Evolutionary conservation across 2,888 invertebrate species (phyloP).

Genomic region (Neoscelio sp.): DNA sequence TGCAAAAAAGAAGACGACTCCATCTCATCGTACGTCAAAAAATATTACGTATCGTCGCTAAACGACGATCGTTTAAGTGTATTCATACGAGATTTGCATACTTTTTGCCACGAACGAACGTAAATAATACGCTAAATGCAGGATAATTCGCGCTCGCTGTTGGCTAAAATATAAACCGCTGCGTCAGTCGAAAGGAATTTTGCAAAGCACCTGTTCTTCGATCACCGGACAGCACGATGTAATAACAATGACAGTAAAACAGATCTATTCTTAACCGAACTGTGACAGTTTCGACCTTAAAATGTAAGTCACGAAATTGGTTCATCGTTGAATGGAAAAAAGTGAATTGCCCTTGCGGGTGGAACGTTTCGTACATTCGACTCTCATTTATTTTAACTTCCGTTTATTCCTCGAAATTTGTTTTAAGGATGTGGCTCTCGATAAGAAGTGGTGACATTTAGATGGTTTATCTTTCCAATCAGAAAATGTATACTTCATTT

Average conservation of each 20-base stretch:
- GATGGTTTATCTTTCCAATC: conserved; percentile 18
- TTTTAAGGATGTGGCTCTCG: conserved; percentile 30
- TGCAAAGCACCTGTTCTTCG: too few relatives aligned
- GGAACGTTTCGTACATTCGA: conserved; percentile 35
- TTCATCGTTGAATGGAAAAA: conserved; percentile 22
- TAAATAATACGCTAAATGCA: conserved; percentile 15
- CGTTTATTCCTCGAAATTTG: conserved; percentile 34
- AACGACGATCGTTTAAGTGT: too few relatives aligned
- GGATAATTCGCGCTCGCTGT: conserved; percentile 3
- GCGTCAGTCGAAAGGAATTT: conserved; percentile 27
- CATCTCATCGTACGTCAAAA: conserved; percentile 14
- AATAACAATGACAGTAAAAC: too few relatives aligned
- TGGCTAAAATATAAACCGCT: conserved; percentile 33
- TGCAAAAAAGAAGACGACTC: too few relatives aligned
- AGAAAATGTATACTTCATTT: too few relatives aligned
- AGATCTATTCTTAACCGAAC: too few relatives aligned
- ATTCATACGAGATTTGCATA: too few relatives aligned
- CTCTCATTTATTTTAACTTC: conserved; percentile 44
- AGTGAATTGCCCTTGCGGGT: conserved; percentile 31
- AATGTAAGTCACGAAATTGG: conserved; percentile 31
- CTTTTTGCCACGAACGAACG: not conserved
- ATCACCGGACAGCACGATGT: too few relatives aligned
- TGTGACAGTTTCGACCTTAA: too few relatives aligned
- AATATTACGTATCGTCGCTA: not conserved
- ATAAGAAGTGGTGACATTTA: conserved; percentile 8